Evolutionary conservation across 2,797 vertebrate species (phyloP), one percentile per base, ranked within the genome.

Genomic region (Microhierax caerulescens): DNA sequence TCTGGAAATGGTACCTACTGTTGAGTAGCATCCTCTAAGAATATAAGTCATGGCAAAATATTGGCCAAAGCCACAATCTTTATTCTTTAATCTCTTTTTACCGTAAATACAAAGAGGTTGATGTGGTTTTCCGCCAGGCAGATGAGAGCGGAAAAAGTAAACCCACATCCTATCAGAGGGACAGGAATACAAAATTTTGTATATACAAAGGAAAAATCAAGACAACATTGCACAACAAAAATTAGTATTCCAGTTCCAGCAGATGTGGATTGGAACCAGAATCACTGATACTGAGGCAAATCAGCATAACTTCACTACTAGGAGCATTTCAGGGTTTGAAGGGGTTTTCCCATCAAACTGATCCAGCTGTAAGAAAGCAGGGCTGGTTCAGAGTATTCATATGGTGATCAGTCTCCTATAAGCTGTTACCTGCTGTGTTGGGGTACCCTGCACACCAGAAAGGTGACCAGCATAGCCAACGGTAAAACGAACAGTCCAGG

Each of bases 61-160:
- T 32, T 75, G 22, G 75, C 75, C n/a, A 80, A 94, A 88, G 45
- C 57, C 59, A 73, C 13, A 16, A 0, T 22, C 32, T 90, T 88
- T 34, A 37, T 37, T 74, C 65, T 81, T 94, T 95, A 63, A 82
- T 92, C 61, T 95, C 48, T 80, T 96, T 92, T 72, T 83, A 59
- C 21, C 61, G 6, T 77, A 85, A 89, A 77, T 77, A 64, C 56
- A 47, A 51, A 68, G 64, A 85, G 30, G 25, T 39, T 89, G 30
- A 70, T 87, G 37, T 53, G 39, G 22, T 68, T 95, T 85, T n/a
- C 86, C 89, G 27, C 11, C 75, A 85, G 78, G 90, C 50, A 94
- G 50, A 91, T 54, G 27, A 64, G 60, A 60, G 47, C 60, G 27
- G 30, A 75, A 91, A 75, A 94, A 68, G 45, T 74, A 51, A 87